These are phyloP conservation scores for Pao palembangensis DNA, from an alignment of 2,113 vertebrate species.

Conservation along the genomic window DNA sequence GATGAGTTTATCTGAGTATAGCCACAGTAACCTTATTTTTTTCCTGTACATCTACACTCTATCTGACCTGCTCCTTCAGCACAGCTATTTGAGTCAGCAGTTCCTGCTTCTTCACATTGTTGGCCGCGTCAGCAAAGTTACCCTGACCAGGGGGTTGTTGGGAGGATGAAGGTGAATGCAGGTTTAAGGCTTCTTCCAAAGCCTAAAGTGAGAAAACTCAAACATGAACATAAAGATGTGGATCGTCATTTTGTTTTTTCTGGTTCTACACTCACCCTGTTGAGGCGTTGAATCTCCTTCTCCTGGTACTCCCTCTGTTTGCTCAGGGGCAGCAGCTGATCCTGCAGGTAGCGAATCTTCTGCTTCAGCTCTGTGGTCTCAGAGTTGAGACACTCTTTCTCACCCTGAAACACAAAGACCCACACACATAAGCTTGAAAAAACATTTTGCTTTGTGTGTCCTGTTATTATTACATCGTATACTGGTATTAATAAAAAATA, in stretches of 20 bases:
- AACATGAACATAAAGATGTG: neutral
- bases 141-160: constrained; percentile 75
- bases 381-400: constrained; percentile 86
- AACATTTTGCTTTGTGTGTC: too few species aligned
- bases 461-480: too few species aligned
- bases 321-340: constrained; percentile 87
- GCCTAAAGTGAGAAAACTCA: constrained; percentile 71
- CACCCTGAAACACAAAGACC: constrained; percentile 71
- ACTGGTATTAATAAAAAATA: too few species aligned
- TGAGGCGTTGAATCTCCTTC: constrained; percentile 93
- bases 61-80: constrained; percentile 66
- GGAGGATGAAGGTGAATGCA: constrained; percentile 79
- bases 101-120: constrained; percentile 83
- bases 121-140: constrained; percentile 71
- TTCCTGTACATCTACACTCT: neutral
- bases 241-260: neutral
- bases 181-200: constrained; percentile 88
- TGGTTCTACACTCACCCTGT: constrained; percentile 76
- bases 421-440: neutral
- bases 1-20: neutral
- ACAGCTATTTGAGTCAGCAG: constrained; percentile 89
- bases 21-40: neutral
- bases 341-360: constrained; percentile 88
- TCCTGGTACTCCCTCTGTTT: constrained; percentile 95
- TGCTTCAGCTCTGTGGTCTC: constrained; percentile 90